Percentiles rank a stretch among this genome's conserved stretches.
Conservation (phyloP, 2,113 vertebrate species). For the Macquaria ambigua region DNA sequence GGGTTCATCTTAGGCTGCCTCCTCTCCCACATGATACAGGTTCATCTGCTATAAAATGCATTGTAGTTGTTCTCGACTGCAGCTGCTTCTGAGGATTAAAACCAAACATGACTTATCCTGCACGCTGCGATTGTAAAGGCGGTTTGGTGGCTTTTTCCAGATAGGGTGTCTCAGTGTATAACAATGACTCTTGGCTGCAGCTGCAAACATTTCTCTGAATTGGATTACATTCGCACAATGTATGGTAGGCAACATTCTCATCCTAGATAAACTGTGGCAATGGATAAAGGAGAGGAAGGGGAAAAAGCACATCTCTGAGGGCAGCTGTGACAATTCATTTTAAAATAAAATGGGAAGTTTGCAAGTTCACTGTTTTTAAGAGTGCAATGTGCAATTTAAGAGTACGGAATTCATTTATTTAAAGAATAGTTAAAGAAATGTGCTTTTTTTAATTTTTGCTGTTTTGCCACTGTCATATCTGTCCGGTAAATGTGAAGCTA, state of each 20-base stretch:
- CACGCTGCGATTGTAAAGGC: slow-evolving; percentile 63
- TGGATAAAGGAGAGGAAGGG: slow-evolving; percentile 40
- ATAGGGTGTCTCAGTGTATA: slow-evolving; percentile 67
- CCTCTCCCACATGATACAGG: slow-evolving; percentile 51
- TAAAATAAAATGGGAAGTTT: slow-evolving; percentile 19
- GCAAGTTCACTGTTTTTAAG: slow-evolving; percentile 10
- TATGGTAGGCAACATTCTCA: slow-evolving; percentile 56
- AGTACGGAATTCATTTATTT: background rate
- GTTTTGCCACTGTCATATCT: background rate
- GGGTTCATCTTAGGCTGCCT: slow-evolving; percentile 54
- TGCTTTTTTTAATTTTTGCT: background rate
- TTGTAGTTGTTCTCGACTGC: slow-evolving; percentile 52
- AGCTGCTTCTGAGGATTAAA: slow-evolving; percentile 73
- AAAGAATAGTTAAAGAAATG: slow-evolving; percentile 1
- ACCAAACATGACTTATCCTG: slow-evolving; percentile 74
- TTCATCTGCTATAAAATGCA: slow-evolving; percentile 57
- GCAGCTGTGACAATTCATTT: slow-evolving; percentile 37
- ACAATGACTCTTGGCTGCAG: slow-evolving; percentile 71
- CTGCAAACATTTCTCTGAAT: slow-evolving; percentile 69
- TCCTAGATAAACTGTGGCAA: slow-evolving; percentile 66
- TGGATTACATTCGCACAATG: slow-evolving; percentile 74
- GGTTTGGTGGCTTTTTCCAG: slow-evolving; percentile 60
- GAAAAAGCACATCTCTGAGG: slow-evolving; percentile 42
- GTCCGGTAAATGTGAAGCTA: background rate
- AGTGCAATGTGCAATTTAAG: background rate